Evolutionary conservation across 1,140 invertebrate genomes (phyloP), one percentile per base, ranked within the genome.

Genomic region (Drosophila melanica): DNA sequence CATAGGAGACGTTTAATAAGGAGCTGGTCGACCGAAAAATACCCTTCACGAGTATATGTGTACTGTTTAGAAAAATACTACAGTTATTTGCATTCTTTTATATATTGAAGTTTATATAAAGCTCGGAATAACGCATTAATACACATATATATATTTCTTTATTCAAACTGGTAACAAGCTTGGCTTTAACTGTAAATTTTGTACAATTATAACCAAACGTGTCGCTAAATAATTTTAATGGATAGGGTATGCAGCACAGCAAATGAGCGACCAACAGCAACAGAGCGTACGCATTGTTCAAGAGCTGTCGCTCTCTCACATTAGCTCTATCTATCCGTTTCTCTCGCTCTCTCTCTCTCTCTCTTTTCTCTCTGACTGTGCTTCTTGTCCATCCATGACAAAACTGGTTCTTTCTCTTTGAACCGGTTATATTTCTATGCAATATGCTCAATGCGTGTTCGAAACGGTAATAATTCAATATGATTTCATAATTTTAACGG

Each of bases 391-490:
- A 67, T 35, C 55, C 62, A 57, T 58, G 39, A 30, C 45, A 58
- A 58, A 73, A 73, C 70, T 55, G 64, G 70, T 73, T 73, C 48
- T 23, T 37, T 58, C 35, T 53, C 54, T 66, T 60, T 23, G 20
- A 68, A 73, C 27, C 70, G 64, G 70, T 48, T 12, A 73, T 39
- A 44, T 37, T 48, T 44, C 45, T 18, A 47, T 33, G 37, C 37
- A 35, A 33, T 44, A 30, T 16, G 41, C 14, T 45, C 33, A 39
- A 3, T 50, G 45, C 35, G 1, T 1, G 20, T 14, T 18, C 35
- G 35, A 73, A 60, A 27, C 70, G 64, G 64, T 73, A 39, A 73
- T 33, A 12, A 58, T 37, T 53, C 30, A 41, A 73, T 33, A 37
- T 39, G 23, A 47, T 37, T 66, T 39, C 8, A 44, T 35, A 39